Evolutionary conservation across 53 echinoderm and acorn worm genomes (phyloP), one percentile per base, ranked within the genome.

Genomic region (Henricia sp.): DNA sequence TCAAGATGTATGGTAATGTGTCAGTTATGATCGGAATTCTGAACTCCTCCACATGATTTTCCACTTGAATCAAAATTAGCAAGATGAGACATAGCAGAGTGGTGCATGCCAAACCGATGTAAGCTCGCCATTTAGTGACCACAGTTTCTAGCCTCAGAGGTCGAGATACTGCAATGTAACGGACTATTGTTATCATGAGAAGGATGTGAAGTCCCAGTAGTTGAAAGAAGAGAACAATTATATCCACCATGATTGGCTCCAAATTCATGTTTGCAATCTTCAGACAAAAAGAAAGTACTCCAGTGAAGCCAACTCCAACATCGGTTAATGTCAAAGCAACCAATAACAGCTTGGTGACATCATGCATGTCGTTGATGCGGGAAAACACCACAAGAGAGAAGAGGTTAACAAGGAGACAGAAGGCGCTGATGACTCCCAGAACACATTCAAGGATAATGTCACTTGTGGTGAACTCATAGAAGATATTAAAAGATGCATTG

Each of bases 341-440:
- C 48, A 70, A 16, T 27, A 70, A 50, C 27, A 44, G 24, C 30
- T 70, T 70, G 9, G 72, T 72, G 36, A 72, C 36, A 35, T 72
- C 72, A 11, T 72, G 72, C 72, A 70, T 70, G 70, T 70, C 70
- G 17, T 70, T 44, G 11, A 70, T 70, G 29, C 48, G 70, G 48
- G 44, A 32, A 19, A 52, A 19, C 52, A 72, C 52, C 14, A 35
- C 2, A 32, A 52, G 29, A 13, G 52, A 1, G 52, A 51, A 72
- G 6, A 52, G 11, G 34, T 72, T 72, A 10, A 51, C 19, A 52
- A 72, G 32, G 32, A 72, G 13, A 20, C 50, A 50, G 53, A 72
- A 72, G 32, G 52, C 16, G 51, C 52, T 33, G 58, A 58, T 58
- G 27, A 25, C 9, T 0, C 25, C 58, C 4, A 58, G 58, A 13